Evolutionary conservation across 2,113 vertebrate species (phyloP).

Genomic region (Psettodes erumei): DNA sequence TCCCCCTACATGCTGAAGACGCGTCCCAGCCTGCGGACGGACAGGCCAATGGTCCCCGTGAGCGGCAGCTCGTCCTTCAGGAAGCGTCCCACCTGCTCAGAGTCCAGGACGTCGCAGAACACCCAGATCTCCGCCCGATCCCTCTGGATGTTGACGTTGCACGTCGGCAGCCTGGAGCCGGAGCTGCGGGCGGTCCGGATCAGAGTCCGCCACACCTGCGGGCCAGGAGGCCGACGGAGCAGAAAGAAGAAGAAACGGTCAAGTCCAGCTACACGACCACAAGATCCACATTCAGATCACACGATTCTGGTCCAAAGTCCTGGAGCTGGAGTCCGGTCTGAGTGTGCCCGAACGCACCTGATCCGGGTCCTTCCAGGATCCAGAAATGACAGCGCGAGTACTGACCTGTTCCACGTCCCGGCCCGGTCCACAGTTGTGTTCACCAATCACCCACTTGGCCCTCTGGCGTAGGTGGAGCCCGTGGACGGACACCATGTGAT

Average conservation of each 20-base stretch:
- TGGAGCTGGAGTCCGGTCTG: too few relatives aligned
- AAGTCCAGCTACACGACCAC: too few relatives aligned
- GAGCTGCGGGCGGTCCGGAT: constrained; percentile 77
- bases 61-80: constrained; percentile 88
- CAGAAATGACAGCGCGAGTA: too few relatives aligned
- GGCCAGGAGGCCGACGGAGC: background rate
- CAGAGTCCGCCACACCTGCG: constrained; percentile 85
- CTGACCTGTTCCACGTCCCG: constrained; percentile 85
- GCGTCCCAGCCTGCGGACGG: constrained; percentile 84
- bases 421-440: constrained; percentile 77
- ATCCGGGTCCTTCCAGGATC: too few relatives aligned
- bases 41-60: constrained; percentile 85
- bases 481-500: constrained; percentile 78
- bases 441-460: constrained; percentile 88
- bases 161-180: constrained; percentile 85
- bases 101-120: constrained; percentile 91
- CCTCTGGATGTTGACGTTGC: constrained; percentile 92
- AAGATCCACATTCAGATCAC: too few relatives aligned
- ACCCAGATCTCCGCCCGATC: constrained; percentile 90
- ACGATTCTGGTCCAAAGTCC: too few relatives aligned
- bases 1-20: constrained; percentile 83
- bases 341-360: too few relatives aligned
- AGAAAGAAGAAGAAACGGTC: too few relatives aligned
- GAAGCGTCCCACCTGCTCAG: constrained; percentile 88
- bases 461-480: constrained; percentile 87